Conservation (phyloP, 2,113 vertebrate genomes). For the Mobula birostris region DNA sequence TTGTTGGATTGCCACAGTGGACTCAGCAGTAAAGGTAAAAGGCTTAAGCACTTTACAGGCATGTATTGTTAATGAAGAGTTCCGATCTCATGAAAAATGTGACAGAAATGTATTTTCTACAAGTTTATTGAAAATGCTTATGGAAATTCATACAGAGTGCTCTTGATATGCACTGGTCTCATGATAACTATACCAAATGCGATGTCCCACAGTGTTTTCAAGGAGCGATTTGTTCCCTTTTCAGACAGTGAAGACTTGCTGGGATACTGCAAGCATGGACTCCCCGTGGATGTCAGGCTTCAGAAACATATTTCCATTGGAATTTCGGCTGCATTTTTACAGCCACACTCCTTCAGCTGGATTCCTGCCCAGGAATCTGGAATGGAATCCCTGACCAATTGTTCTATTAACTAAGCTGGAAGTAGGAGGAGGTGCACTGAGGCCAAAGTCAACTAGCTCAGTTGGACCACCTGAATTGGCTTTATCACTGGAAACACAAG, state of each 20-base stretch:
- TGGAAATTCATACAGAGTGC: background rate
- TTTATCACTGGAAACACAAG: background rate
- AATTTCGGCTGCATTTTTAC: background rate
- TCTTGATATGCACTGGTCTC: background rate
- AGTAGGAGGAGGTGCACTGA: background rate
- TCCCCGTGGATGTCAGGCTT: background rate
- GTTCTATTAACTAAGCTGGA: background rate
- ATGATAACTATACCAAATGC: background rate
- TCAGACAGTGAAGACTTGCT: background rate
- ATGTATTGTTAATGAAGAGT: background rate
- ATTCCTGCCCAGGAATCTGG: background rate
- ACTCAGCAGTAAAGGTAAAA: background rate
- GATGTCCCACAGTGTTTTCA: background rate
- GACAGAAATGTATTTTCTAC: background rate
- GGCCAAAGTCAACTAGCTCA: background rate
- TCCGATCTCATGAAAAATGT: background rate
- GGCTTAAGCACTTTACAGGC: background rate
- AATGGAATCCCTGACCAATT: background rate
- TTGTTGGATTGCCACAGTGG: too few species aligned
- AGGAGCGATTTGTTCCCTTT: background rate
- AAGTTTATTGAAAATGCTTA: slow-evolving; percentile 22
- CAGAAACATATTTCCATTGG: background rate
- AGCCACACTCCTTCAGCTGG: background rate
- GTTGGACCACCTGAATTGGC: background rate
- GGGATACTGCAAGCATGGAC: too few species aligned